Base-by-base conservation (phyloP, 2,113 vertebrate species). In the Eonycteris spelaea region DNA sequence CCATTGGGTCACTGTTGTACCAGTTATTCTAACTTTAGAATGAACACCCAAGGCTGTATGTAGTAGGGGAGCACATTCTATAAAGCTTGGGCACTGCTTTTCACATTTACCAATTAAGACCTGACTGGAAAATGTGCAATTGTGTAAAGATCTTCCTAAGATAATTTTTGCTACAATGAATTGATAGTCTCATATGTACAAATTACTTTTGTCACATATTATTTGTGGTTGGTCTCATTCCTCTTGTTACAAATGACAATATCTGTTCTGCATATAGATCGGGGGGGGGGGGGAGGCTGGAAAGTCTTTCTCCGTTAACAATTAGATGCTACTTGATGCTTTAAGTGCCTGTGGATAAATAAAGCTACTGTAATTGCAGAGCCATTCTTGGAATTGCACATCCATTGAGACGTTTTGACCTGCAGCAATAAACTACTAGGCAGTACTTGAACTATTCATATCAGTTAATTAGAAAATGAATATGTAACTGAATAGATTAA, bases 381-480 rank as follows among this genome's bases (percentile, higher is more conserved):
- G 55, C 51, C 38, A 48, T 97, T 94, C 97, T 97, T 95, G 97
- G 97, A 97, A 86, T 5, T 83, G 40, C 61, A 74, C 71, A 94
- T 94, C 86, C 85, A 30, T 40, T 68, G 85, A 95, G 94, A 96
- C 80, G 95, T 84, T 85, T 57, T 97, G 83, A 97, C 88, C 74
- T 79, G 78, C 33, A 96, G 71, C 55, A 94, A 94, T 95, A 94
- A 95, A 94, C 57, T 95, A n/a, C 38, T 88, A 82, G 61, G 94
- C 95, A 91, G 18, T 48, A 75, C 65, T 97, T 97, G 85, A 96
- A 95, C 80, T 95, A 33, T 65, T 97, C 83, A 43, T 95, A 97
- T 68, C 73, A 95, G 40, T 95, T 97, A 98, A 98, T 97, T 95
- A 90, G 75, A 97, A 98, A 97, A 94, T 85, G 63, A 70, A 68